Evolutionary conservation across 2,888 invertebrate genomes (phyloP).

Genomic region (Drosophila nigricruria): DNA sequence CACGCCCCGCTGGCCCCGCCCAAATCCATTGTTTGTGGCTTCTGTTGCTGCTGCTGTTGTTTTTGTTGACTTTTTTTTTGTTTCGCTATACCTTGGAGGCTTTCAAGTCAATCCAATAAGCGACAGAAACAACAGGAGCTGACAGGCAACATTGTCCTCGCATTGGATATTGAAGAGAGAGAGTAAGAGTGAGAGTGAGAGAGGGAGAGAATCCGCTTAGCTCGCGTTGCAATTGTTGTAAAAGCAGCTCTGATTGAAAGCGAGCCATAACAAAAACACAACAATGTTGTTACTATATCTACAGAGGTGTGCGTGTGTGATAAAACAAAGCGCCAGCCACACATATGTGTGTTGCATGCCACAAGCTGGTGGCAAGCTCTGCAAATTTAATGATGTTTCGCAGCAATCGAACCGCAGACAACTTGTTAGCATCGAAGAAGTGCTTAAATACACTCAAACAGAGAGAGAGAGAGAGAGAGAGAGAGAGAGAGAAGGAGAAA

Average conservation of each 20-base stretch:
- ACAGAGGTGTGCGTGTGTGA: constrained; percentile 1
- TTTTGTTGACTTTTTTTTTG: neutral
- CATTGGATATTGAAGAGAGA: constrained; percentile 10
- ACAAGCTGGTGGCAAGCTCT: constrained; percentile 32
- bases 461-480: neutral
- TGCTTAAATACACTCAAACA: constrained; percentile 28
- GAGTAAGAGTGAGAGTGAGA: neutral
- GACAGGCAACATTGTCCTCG: constrained; percentile 49
- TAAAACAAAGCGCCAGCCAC: constrained; percentile 22
- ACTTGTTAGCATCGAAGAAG: constrained; percentile 5
- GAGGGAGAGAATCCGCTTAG: constrained; percentile 43
- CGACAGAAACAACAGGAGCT: constrained; percentile 30
- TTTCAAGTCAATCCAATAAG: constrained; percentile 47
- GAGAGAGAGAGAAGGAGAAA: constrained; percentile 1
- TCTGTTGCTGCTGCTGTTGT: neutral
- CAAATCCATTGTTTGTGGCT: constrained; percentile 6
- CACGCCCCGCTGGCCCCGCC: neutral
- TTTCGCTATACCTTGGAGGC: constrained; percentile 12
- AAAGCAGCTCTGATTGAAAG: constrained; percentile 42
- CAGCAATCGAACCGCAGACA: constrained; percentile 42
- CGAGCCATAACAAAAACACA: constrained; percentile 44
- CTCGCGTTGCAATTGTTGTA: constrained; percentile 33
- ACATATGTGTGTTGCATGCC: constrained; percentile 16
- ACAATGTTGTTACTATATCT: constrained; percentile 25
- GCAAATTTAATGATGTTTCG: constrained; percentile 60